Percentiles rank a stretch among this genome's conserved stretches.
Conservation (phyloP, 2,888 invertebrate genomes). For the Schizotus pectinicornis region DNA sequence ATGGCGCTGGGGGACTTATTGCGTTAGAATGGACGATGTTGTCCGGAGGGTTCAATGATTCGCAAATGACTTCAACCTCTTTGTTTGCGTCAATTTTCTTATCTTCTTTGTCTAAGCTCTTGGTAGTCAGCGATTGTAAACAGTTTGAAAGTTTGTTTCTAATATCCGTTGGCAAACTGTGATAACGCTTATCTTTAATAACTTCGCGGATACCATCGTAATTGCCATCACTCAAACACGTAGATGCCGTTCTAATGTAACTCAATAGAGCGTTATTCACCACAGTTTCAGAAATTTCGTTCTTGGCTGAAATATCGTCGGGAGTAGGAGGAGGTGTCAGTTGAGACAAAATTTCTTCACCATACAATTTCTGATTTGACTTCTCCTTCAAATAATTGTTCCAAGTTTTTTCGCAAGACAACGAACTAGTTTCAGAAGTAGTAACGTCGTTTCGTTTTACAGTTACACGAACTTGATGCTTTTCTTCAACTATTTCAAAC, state of each 20-base stretch:
- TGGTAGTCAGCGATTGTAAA: not conserved
- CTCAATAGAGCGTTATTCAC: not conserved
- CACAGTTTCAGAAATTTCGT: conserved; percentile 19
- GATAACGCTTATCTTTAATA: not conserved
- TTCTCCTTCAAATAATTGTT: not conserved
- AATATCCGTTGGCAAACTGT: too few relatives aligned
- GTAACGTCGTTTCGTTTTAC: conserved; percentile 9
- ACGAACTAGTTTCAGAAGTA: not conserved
- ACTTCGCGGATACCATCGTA: not conserved
- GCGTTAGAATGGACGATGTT: conserved; percentile 32
- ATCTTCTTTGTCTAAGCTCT: conserved; percentile 1
- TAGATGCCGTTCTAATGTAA: not conserved
- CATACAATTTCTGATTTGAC: not conserved
- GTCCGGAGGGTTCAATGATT: not conserved
- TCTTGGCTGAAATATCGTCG: conserved; percentile 44
- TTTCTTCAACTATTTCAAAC: not conserved
- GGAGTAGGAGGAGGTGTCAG: conserved; percentile 54
- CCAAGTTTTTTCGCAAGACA: not conserved
- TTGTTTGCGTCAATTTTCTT: not conserved
- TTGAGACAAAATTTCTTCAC: conserved; percentile 39
- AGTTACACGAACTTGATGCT: not conserved
- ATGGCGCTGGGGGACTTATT: conserved; percentile 39
- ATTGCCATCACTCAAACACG: not conserved
- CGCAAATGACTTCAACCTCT: conserved; percentile 23
- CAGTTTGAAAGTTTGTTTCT: too few relatives aligned